phyloP scores from a whole-genome alignment of 2,797 vertebrate genomes.

The Sebastes nivosus region DNA sequence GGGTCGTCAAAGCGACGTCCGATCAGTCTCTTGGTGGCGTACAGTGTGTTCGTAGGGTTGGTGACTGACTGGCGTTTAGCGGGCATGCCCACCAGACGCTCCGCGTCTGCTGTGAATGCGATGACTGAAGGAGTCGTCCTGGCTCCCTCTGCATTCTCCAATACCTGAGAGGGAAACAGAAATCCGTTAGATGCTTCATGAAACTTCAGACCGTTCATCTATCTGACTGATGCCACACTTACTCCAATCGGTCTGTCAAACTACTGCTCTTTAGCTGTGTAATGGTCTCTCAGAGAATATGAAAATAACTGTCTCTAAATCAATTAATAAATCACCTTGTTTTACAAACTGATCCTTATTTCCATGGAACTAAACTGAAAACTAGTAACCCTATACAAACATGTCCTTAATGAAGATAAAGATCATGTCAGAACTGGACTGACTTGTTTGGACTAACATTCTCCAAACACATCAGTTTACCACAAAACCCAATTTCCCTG shows the following conservation, averaged over 20 bases:
- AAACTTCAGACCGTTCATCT: background rate
- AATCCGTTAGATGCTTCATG: background rate
- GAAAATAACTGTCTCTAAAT: background rate
- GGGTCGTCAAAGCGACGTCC: conserved; percentile 93
- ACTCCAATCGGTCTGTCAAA: background rate
- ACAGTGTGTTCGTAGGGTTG: conserved; percentile 97
- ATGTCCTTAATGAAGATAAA: background rate
- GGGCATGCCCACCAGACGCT: conserved; percentile 96
- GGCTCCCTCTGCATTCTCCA: conserved; percentile 97
- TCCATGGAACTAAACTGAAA: background rate
- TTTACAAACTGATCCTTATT: background rate
- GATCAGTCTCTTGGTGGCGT: conserved; percentile 97
- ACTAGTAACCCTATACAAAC: background rate
- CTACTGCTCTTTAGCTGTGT: background rate
- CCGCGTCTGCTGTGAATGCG: conserved; percentile 91
- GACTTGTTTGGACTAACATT: background rate
- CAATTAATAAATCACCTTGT: background rate
- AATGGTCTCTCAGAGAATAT: background rate
- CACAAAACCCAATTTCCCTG: background rate
- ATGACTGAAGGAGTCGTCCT: conserved; percentile 96
- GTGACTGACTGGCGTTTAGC: conserved; percentile 97
- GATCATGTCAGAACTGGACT: background rate
- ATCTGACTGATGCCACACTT: background rate
- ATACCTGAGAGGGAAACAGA: conserved; percentile 80
- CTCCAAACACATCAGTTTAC: background rate